Percentiles rank a stretch among this genome's conserved stretches.
Evolutionary conservation across 2,888 invertebrate species (phyloP).

Genomic region (Leptinotarsa rubiginosa): DNA sequence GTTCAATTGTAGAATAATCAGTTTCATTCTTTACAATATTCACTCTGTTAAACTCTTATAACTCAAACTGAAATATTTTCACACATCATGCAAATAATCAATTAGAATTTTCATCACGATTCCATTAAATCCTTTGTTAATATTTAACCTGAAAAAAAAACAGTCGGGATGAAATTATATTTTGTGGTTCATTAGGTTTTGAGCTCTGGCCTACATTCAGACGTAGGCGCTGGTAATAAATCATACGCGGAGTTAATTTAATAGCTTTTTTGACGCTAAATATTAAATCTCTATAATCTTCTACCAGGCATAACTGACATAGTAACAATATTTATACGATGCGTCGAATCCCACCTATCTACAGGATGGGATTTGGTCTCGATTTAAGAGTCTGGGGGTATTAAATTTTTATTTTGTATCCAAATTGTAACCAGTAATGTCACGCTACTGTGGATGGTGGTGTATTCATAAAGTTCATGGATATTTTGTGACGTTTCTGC

Average conservation of each 20-base stretch:
- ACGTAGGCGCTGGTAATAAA: constrained; percentile 14
- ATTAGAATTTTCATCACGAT: not conserved
- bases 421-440: not conserved
- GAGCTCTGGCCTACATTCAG: constrained; percentile 11
- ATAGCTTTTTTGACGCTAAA: constrained; percentile 20
- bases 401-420: constrained; percentile 2
- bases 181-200: constrained; percentile 14
- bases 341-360: not conserved
- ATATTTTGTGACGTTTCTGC: no score
- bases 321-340: constrained; percentile 14
- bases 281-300: constrained; percentile 21
- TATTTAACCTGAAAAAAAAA: not conserved
- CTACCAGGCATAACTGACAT: constrained; percentile 12
- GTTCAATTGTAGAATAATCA: no score
- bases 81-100: not conserved
- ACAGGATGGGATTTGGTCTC: not conserved
- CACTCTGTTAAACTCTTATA: no score
- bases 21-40: no score
- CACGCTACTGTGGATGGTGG: not conserved
- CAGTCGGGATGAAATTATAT: not conserved
- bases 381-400: not conserved
- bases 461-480: not conserved
- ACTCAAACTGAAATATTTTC: not conserved
- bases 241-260: constrained; percentile 15
- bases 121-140: not conserved